These are phyloP conservation scores for Marmota monax DNA, from an alignment of 2,113 vertebrate species.

Conservation along the genomic window DNA sequence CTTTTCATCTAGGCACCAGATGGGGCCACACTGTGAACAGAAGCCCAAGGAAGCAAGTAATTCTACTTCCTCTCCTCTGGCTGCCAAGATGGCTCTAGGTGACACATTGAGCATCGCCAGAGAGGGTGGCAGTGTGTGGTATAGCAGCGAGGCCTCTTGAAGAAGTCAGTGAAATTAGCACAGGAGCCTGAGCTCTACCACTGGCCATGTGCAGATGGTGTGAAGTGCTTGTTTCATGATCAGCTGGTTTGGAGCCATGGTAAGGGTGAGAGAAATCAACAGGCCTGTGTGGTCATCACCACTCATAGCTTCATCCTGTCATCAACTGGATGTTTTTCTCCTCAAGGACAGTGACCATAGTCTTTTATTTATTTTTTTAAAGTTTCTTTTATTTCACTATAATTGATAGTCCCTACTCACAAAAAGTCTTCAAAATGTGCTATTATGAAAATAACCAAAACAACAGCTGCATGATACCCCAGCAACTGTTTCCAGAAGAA, in stretches of 20 bases:
- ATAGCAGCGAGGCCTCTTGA: background rate
- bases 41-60: background rate
- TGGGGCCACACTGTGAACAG: background rate
- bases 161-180: background rate
- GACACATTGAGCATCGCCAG: background rate
- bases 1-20: background rate
- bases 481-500: constrained; percentile 20
- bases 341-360: background rate
- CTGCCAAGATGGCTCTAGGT: background rate
- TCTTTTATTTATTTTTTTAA: too few species aligned
- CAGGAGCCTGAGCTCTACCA: background rate
- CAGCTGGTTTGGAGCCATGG: background rate
- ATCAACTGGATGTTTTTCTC: background rate
- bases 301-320: background rate
- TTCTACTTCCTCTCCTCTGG: background rate
- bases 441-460: background rate
- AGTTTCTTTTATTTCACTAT: background rate
- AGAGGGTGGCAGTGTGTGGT: background rate
- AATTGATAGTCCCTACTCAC: background rate
- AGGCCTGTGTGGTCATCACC: too few species aligned
- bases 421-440: background rate
- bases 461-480: background rate
- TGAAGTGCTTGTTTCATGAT: accelerated
- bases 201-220: background rate
- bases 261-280: accelerated